phyloP scores from a whole-genome alignment of 2,797 vertebrate species.

The Smutsia gigantea region DNA sequence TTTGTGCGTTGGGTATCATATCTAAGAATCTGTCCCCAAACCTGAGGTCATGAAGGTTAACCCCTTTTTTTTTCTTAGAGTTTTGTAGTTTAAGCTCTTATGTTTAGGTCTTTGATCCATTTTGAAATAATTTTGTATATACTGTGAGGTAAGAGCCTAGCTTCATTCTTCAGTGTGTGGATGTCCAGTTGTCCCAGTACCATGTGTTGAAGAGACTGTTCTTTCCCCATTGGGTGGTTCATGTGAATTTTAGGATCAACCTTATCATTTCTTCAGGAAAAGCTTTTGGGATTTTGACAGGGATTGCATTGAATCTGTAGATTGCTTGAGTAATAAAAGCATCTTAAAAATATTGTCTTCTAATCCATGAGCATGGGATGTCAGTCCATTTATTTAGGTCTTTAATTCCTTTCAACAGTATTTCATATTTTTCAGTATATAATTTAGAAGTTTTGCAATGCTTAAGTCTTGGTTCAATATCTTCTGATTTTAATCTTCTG shows the following conservation, averaged over 20 bases:
- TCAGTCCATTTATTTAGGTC: background rate
- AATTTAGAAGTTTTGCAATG: background rate
- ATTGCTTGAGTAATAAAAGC: too few species aligned
- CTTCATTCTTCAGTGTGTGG: background rate
- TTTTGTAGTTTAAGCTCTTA: background rate
- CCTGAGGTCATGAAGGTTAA: background rate
- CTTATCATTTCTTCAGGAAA: background rate
- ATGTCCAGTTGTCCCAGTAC: background rate
- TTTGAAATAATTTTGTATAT: background rate
- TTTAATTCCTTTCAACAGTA: background rate
- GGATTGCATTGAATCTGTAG: background rate
- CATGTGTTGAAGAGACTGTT: background rate
- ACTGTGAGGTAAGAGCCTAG: background rate
- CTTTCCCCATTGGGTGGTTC: background rate
- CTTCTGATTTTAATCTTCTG: background rate
- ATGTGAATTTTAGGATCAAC: background rate
- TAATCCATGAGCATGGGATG: background rate
- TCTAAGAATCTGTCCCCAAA: background rate
- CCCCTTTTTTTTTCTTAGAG: background rate
- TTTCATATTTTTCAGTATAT: background rate
- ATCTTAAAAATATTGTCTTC: background rate
- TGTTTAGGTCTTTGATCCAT: background rate
- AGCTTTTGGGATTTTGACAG: background rate
- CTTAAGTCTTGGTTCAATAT: background rate
- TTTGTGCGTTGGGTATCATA: background rate